Conservation (phyloP, 2,113 vertebrate species). For the Larimichthys crocea region DNA sequence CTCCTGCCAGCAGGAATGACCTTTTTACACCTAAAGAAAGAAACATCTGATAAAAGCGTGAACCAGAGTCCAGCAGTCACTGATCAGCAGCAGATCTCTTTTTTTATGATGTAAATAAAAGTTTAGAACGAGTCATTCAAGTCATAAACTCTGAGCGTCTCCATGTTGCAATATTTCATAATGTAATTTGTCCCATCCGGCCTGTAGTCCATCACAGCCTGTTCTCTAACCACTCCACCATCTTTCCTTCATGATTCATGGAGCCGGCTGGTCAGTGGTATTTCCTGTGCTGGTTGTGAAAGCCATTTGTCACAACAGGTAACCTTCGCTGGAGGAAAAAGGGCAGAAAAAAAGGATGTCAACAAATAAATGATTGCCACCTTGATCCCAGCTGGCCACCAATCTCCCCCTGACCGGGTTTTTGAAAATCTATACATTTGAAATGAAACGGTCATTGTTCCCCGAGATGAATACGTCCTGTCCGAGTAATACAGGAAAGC, state of each 20-base stretch:
- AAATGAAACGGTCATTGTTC: constrained; percentile 63
- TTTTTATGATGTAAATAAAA: too few relatives aligned
- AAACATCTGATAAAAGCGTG: too few relatives aligned
- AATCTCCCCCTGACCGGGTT: constrained; percentile 38
- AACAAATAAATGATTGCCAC: constrained; percentile 64
- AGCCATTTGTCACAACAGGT: constrained; percentile 54
- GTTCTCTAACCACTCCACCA: background rate
- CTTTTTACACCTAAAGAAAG: too few relatives aligned
- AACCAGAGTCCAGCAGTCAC: too few relatives aligned
- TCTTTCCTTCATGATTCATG: constrained; percentile 6
- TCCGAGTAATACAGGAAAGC: constrained; percentile 39
- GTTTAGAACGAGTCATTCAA: too few relatives aligned
- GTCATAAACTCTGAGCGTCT: too few relatives aligned
- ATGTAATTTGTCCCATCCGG: too few relatives aligned
- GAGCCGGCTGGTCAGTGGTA: constrained; percentile 1
- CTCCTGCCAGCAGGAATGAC: too few relatives aligned
- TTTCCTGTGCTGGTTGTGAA: constrained; percentile 36
- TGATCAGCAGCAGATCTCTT: too few relatives aligned
- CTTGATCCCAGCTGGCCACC: constrained; percentile 59
- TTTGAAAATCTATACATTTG: constrained; percentile 56
- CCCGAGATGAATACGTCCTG: constrained; percentile 44
- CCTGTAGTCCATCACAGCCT: background rate
- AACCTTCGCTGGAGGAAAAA: constrained; percentile 41
- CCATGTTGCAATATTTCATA: too few relatives aligned
- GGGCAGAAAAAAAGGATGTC: constrained; percentile 24